phyloP scores from a whole-genome alignment of 2,888 invertebrate species.

The Xestobium rufovillosum region DNA sequence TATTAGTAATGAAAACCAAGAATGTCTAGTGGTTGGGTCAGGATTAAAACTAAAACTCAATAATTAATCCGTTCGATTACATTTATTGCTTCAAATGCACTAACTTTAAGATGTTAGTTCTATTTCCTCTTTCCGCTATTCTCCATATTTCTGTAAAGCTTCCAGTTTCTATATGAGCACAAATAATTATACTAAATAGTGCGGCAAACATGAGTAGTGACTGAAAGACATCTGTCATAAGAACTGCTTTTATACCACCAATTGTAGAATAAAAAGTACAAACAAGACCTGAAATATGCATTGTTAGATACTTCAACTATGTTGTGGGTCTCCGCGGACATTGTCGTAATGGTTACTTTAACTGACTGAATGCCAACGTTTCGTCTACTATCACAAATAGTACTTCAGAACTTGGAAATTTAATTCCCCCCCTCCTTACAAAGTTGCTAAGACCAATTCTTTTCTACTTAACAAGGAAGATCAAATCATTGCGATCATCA shows the following conservation, averaged over 20 bases:
- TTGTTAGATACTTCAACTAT: no score
- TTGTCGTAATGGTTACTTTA: no score
- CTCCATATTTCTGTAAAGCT: constrained; percentile 64
- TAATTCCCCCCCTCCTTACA: no score
- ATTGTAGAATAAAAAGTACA: constrained; percentile 83
- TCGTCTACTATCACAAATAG: no score
- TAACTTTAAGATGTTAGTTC: constrained; percentile 65
- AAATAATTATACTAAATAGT: constrained; percentile 69
- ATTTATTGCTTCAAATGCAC: constrained; percentile 20
- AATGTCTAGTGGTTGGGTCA: constrained; percentile 76
- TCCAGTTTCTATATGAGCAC: constrained; percentile 61
- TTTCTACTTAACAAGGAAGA: no score
- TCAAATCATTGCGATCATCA: no score
- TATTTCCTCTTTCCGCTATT: constrained; percentile 59
- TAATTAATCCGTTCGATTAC: constrained; percentile 7
- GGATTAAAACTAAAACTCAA: constrained; percentile 54
- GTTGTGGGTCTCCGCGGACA: no score
- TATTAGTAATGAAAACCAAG: constrained; percentile 72
- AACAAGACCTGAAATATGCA: constrained; percentile 49
- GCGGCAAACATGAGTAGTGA: constrained; percentile 80
- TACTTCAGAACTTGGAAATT: no score
- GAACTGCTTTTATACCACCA: constrained; percentile 87
- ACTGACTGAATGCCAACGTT: no score
- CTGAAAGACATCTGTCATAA: constrained; percentile 81
- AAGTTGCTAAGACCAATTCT: no score